Evolutionary conservation across 2,113 vertebrate species (phyloP).

Genomic region (Atractosteus spatula): DNA sequence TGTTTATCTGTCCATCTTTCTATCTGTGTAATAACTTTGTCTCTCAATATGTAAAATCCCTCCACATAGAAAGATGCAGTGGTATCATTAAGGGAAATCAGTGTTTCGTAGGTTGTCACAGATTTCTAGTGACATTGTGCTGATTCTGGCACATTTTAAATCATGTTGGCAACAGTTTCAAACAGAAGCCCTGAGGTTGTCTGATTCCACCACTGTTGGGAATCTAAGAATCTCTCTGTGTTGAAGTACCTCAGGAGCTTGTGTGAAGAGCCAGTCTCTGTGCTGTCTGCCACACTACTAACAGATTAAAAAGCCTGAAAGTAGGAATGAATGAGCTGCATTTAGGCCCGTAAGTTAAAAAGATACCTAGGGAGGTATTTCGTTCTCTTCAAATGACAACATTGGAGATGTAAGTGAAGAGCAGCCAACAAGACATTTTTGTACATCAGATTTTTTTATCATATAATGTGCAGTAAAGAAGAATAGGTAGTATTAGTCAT

Average conservation of each 20-base stretch:
- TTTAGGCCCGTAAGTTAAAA: neutral
- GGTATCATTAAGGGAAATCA: neutral
- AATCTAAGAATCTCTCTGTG: neutral
- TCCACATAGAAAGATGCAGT: neutral
- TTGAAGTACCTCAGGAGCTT: neutral
- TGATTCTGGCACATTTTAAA: conserved; percentile 66
- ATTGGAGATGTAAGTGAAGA: neutral
- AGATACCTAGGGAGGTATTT: neutral
- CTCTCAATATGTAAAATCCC: neutral
- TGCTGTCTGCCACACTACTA: conserved; percentile 24
- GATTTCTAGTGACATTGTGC: conserved; percentile 60
- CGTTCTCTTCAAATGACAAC: neutral
- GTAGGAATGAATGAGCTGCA: neutral
- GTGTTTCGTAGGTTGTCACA: conserved; percentile 53
- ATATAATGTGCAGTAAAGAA: neutral
- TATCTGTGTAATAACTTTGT: neutral
- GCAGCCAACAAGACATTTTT: neutral
- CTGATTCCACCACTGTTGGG: neutral
- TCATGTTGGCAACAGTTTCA: conserved; percentile 59
- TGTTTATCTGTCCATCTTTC: conserved; percentile 32
- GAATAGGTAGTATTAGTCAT: neutral
- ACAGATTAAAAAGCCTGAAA: conserved; percentile 1
- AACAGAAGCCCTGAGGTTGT: conserved; percentile 52
- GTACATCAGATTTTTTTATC: neutral
- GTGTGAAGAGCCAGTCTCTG: neutral